Percentiles rank a stretch among this genome's conserved stretches.
Evolutionary conservation across 2,113 vertebrate species (phyloP).

Genomic region (Labeo catla): DNA sequence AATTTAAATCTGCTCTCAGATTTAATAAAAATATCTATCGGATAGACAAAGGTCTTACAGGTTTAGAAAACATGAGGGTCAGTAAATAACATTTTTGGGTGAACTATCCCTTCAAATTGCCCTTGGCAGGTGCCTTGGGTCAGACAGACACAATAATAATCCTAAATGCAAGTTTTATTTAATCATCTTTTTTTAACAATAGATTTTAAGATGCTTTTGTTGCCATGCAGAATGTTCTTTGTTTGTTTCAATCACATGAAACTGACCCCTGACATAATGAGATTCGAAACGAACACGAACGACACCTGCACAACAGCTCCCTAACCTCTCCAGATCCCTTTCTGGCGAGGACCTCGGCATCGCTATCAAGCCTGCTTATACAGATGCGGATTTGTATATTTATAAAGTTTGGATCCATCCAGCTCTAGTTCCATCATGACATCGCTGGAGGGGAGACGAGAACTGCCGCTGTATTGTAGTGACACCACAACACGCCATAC

Average conservation of each 20-base stretch:
- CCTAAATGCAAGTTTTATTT: background rate
- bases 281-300: background rate
- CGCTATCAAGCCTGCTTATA: conserved; percentile 47
- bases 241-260: background rate
- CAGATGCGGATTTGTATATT: conserved; percentile 41
- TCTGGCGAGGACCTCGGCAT: background rate
- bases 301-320: background rate
- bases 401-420: conserved; percentile 35
- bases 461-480: conserved; percentile 20
- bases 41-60: too few species aligned
- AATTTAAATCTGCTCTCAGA: too few species aligned
- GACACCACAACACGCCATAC: conserved; percentile 37
- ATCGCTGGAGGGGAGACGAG: conserved; percentile 44
- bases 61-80: too few species aligned
- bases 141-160: background rate
- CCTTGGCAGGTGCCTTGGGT: background rate
- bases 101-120: background rate
- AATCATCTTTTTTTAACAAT: background rate
- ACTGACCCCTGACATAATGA: background rate
- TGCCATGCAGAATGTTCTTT: background rate
- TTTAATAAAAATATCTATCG: too few species aligned
- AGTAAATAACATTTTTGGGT: too few species aligned
- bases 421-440: conserved; percentile 36
- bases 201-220: background rate
- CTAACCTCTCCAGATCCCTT: conserved; percentile 19